Base-by-base conservation (phyloP, 2,797 vertebrate species). In the Sebastes melanostomus region DNA sequence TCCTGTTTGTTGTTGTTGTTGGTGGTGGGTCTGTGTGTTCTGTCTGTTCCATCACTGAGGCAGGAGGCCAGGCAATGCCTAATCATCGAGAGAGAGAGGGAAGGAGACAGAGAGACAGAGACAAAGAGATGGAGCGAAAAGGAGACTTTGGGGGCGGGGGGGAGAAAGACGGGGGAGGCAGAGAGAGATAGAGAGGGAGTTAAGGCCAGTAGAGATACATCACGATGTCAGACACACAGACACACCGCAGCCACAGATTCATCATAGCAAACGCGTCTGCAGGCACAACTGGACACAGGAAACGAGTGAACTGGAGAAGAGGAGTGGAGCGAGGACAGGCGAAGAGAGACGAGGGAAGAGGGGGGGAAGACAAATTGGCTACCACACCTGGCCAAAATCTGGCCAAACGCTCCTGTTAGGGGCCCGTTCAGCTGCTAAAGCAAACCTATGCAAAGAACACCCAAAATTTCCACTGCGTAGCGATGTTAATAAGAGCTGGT, bases 211-310 rank as follows among this genome's bases (percentile, higher is more conserved):
- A 72, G 91, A 96, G 93, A 96, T 96, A 95, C 90, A 96, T 96
- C 95, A 96, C 94, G 52, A 86, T 96, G 95, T 96, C 95, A 96
- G 94, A 93, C 88, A 90, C 93, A 92, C 94, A 95, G 94, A 95
- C 93, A 94, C 92, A 92, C 94, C 92, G 94, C 93, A 94, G 94
- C 94, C 95, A 96, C 88, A 96, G 95, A 96, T 96, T 96, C 93
- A 96, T 96, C 95, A 96, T 96, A 85, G 85, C 92, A 91, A 81
- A 90, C 75, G 79, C 92, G 81, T 95, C 95, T 95, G 93, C 91
- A 93, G 95, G 94, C 95, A 55, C 90, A 90, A 93, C 87, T 91
- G 93, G 94, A 92, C 91, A 89, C 85, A 91, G 89, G 91, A 94
- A 93, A 91, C 87, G 82, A 94, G 89, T 86, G 92, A 90, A 83